Evolutionary conservation across 2,797 vertebrate genomes (phyloP), one percentile per base, ranked within the genome.

Genomic region (Peromyscus attwateri): DNA sequence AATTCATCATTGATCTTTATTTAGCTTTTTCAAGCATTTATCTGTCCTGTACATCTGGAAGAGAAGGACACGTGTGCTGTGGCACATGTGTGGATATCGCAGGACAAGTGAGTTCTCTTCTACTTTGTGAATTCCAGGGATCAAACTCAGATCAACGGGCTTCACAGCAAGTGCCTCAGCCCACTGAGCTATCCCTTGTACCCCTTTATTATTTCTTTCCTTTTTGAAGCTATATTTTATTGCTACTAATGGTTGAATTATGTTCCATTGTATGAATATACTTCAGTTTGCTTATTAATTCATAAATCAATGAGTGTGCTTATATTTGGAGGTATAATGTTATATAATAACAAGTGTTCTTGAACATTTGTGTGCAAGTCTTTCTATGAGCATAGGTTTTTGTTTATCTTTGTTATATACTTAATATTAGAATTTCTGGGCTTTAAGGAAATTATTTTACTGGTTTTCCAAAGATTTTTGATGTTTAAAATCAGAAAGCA

Each of bases 401-500:
- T 19, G 49, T 68, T 93, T 91, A 43, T 89, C 46, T 95, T 64
- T 37, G 16, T 88, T 92, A 27, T 31, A 70, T 90, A 92, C 19
- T 29, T 66, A 62, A 21, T 37, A 95, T 40, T 93, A 10, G n/a
- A 71, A 55, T 89, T 91, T 14, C 77, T 79, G 9, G 66, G 9
- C 29, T 46, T 46, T 14, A 27, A 40, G 13, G 40, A 75, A 79
- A 73, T 31, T 64, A 37, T 71, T 85, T 92, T 94, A 43, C n/a
- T 76, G 2, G 77, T 89, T 57, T 96, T 76, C 52, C n/a, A 64
- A 49, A 80, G 29, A 6, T 75, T 73, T 29, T 73, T 73, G 66
- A 81, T 94, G 4, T 73, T 27, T 60, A 91, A 87, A 93, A 40
- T 92, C 40, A 96, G 83, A 60, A 94, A 83, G n/a, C 64, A 84